Evolutionary conservation across 1,140 invertebrate genomes (phyloP).

Genomic region (Lepidostoma basale): DNA sequence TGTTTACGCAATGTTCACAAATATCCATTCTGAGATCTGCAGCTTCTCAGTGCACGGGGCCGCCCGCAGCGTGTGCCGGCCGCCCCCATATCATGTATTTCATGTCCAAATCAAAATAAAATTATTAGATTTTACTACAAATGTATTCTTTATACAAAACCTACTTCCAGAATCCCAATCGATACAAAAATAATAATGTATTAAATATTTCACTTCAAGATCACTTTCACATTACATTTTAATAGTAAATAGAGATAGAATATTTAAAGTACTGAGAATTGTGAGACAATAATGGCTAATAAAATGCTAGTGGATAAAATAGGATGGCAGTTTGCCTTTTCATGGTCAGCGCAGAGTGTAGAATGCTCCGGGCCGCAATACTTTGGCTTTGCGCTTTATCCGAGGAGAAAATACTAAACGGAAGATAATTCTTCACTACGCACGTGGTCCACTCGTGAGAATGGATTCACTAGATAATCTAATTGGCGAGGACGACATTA

Average conservation of each 20-base stretch:
- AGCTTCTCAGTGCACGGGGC: too few species aligned
- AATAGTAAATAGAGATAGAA: neutral
- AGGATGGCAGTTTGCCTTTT: slow-evolving; percentile 42
- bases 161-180: slow-evolving; percentile 1
- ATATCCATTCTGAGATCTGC: slow-evolving; percentile 21
- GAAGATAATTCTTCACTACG: neutral
- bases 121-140: slow-evolving; percentile 18
- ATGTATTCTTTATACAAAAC: slow-evolving; percentile 24
- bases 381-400: slow-evolving; percentile 42
- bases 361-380: slow-evolving; percentile 43
- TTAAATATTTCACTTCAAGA: neutral
- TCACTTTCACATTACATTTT: neutral
- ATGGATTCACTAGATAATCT: too few species aligned
- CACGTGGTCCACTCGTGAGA: too few species aligned
- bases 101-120: slow-evolving; percentile 35
- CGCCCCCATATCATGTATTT: slow-evolving; percentile 32
- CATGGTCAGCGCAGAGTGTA: slow-evolving; percentile 42
- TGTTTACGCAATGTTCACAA: slow-evolving; percentile 40
- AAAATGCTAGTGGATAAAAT: slow-evolving; percentile 39
- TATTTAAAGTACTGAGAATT: slow-evolving; percentile 30
- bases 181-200: too few species aligned
- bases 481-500: too few species aligned
- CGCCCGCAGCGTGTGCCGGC: too few species aligned
- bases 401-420: slow-evolving; percentile 35
- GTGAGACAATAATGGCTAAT: slow-evolving; percentile 30